Evolutionary conservation across 2,888 invertebrate genomes (phyloP), one percentile per base, ranked within the genome.

Genomic region (Philereme vetulata): DNA sequence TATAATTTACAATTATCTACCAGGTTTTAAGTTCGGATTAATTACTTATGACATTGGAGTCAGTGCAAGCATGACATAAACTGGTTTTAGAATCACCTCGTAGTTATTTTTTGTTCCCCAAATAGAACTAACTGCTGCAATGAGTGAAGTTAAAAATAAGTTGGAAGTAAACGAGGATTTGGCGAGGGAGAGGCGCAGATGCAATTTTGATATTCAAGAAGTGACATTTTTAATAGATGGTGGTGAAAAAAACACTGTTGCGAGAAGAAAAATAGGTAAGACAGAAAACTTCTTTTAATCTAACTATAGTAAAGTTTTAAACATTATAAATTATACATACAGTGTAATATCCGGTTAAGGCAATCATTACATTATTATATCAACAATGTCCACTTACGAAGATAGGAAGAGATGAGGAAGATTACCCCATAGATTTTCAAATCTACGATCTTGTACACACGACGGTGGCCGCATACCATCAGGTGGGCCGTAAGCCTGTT

Each of bases 181-280:
- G 54, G 86, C 85, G 56, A 94, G 88, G 68, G 97, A 97, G 82
- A 93, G 97, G 57, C 85, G 89, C 51, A 94, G 93, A 73, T 96
- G 96, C 71, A 94, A 94, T 51, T 96, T 97, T 78, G 88, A 95
- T 81, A 86, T 94, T 0, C 77, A 89, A 64, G 97, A 97, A 87
- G 88, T 98, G 65, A 96, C 97, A 0, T 82, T 95, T 72, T 93
- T 96, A 67, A 85, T 97, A 66, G 96, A 96, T 78, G 97, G 97
- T 0, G 95, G 96, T 1, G 84, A 91, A 62, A 90, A 95, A 51
- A 95, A 94, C 80, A 97, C 96, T 4, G 76, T 85, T 56, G 93
- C 94, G 68, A 94, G 97, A 71, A 95, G 81, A 60, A 77, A 82
- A 69, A 81, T 90, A 52, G 90, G 92, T 91, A 61, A 79, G 84